Percentiles rank a stretch among this genome's conserved stretches.
Conservation (phyloP, 2,797 vertebrate species). For the Leptatherina wallacei region DNA sequence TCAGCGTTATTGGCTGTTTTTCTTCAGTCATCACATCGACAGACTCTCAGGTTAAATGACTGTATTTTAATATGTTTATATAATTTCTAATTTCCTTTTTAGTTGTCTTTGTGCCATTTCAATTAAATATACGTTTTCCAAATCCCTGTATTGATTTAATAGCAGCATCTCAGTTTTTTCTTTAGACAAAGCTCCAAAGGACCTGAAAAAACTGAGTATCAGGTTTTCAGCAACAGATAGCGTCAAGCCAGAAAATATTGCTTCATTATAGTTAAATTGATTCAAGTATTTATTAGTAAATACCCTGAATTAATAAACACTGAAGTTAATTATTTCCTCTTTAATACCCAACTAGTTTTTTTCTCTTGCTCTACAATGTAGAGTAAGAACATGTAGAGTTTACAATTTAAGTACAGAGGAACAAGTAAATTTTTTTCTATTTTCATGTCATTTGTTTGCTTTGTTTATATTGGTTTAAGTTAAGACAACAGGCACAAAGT, state of each 20-base stretch:
- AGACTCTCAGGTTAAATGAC: too few species aligned
- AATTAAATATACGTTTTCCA: neutral
- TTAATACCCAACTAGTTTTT: too few species aligned
- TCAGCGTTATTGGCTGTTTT: too few species aligned
- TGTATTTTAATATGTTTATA: too few species aligned
- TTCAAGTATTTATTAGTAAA: neutral
- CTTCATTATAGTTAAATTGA: too few species aligned
- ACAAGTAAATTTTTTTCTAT: neutral
- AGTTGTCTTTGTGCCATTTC: too few species aligned
- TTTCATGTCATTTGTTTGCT: neutral
- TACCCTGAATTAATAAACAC: neutral
- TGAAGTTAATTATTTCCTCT: neutral
- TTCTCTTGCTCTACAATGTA: too few species aligned
- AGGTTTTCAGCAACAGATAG: neutral
- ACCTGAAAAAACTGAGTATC: neutral
- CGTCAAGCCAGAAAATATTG: too few species aligned
- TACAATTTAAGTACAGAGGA: neutral
- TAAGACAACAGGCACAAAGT: constrained; percentile 34
- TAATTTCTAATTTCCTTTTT: too few species aligned
- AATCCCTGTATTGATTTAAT: neutral
- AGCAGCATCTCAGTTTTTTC: too few species aligned
- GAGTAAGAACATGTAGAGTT: too few species aligned
- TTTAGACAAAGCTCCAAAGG: neutral
- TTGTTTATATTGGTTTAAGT: neutral
- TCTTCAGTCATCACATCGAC: too few species aligned